Base-by-base conservation (phyloP, 2,113 vertebrate species). In the Cyphomyrus discorhynchus region DNA sequence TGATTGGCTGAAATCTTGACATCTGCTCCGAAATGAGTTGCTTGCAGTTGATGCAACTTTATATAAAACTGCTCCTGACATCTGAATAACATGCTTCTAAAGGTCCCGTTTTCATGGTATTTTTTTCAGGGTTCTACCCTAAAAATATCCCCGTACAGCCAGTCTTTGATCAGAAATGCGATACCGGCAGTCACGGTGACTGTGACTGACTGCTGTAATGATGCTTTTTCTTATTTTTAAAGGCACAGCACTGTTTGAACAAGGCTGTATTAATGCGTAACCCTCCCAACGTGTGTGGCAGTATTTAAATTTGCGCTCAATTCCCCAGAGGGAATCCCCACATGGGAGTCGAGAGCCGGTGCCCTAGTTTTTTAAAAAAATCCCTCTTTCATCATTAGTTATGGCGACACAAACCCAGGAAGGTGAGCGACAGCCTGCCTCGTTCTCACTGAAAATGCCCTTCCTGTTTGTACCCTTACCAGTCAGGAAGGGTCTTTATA, bases 351-450 rank as follows among this genome's bases (percentile, higher is more conserved):
- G 27, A n/a, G 19, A 85, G 46, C 13, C 50, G 11, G 87, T 88
- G 90, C 3, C 90, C 90, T 88, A 88, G 87, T 90, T 90, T 90
- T 90, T 27, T 13, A 47, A 85, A 50, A 56, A 52, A 87, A 53
- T n/a, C 27, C 4, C 47, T 83, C 74, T 88, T 84, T 88, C 80
- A 50, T 85, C 58, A 80, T 66, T 53, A 27, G 39, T 50, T 83
- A 53, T 83, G 21, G 66, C 35, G 80, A 82, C 27, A 46, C 19
- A 53, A 45, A 82, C 0, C 35, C 9, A 77, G 80, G 49, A 53
- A 52, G 8, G 45, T 9, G 82, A 84, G 19, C 5, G 5, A 21
- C 21, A 84, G 19, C 82, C 82, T 6, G 42, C 35, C 35, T 13
- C 8, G 1, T 80, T 35, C 35, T 42, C 74, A 0, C 31, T 35